Evolutionary conservation across 2,888 invertebrate species (phyloP).

Genomic region (Tipula lateralis): DNA sequence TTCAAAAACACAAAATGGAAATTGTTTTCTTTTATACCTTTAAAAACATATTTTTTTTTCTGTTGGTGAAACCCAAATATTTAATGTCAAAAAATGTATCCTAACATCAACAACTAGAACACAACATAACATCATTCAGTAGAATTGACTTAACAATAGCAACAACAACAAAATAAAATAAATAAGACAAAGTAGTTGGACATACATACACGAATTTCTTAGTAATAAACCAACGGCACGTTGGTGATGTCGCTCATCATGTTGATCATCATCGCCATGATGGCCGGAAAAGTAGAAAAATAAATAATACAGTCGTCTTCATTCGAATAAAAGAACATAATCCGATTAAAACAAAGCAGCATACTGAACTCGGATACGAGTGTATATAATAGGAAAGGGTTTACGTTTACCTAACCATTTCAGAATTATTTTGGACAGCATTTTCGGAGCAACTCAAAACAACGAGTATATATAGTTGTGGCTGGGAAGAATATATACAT

Average conservation of each 20-base stretch:
- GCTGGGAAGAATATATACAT: not conserved
- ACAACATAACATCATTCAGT: not conserved
- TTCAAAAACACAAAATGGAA: not conserved
- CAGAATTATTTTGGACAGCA: not conserved
- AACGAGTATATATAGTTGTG: not conserved
- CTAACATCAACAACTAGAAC: not conserved
- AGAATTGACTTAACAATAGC: not conserved
- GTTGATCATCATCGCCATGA: not conserved
- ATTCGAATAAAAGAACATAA: not conserved
- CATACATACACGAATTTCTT: not conserved
- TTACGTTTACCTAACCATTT: not conserved
- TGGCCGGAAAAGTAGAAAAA: not conserved
- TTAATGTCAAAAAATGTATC: not conserved
- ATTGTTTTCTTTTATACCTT: not conserved
- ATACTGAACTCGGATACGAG: too few species aligned
- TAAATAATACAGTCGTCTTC: not conserved
- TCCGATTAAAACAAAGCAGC: constrained; percentile 9
- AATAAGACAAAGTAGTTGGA: not conserved
- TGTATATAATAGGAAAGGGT: too few species aligned
- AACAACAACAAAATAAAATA: not conserved
- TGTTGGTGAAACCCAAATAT: not conserved
- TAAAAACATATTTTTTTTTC: not conserved
- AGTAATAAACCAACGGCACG: not conserved
- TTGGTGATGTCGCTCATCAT: not conserved
- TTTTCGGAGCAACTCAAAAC: not conserved